Evolutionary conservation across 2,888 invertebrate genomes (phyloP).

Genomic region (Dicroscelio sp.): DNA sequence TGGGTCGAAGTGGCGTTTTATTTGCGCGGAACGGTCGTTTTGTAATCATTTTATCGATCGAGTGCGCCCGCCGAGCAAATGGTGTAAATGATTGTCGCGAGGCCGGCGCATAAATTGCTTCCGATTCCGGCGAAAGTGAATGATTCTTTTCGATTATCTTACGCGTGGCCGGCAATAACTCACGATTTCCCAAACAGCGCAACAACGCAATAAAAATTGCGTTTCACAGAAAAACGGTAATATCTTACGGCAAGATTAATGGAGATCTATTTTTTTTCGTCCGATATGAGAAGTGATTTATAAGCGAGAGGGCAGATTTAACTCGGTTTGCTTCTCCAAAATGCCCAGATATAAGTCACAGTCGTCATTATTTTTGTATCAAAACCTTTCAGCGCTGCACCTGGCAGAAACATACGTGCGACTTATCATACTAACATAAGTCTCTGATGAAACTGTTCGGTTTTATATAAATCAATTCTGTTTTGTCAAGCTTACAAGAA

Average conservation of each 20-base stretch:
- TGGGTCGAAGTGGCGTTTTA: constrained; percentile 2
- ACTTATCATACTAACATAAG: constrained; percentile 77
- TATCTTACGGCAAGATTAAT: constrained; percentile 77
- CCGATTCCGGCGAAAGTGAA: constrained; percentile 48
- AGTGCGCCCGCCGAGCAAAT: constrained; percentile 10
- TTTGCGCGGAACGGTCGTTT: not conserved
- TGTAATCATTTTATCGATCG: constrained; percentile 37
- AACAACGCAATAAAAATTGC: constrained; percentile 73
- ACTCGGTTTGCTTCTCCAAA: constrained; percentile 73
- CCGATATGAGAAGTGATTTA: constrained; percentile 78
- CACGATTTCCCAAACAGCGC: constrained; percentile 61
- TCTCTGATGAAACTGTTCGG: constrained; percentile 68
- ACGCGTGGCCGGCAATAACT: constrained; percentile 59
- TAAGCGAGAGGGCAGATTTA: constrained; percentile 71
- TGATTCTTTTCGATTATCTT: constrained; percentile 71
- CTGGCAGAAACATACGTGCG: constrained; percentile 73
- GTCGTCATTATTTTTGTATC: constrained; percentile 88
- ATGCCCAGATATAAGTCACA: constrained; percentile 72
- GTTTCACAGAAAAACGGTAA: constrained; percentile 70
- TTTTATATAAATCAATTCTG: constrained; percentile 70
- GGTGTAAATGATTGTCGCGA: constrained; percentile 59
- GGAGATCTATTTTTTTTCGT: constrained; percentile 70
- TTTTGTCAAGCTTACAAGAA: constrained; percentile 56
- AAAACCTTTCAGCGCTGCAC: constrained; percentile 78
- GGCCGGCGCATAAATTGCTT: constrained; percentile 59